A percentile compares a stretch with the other conserved stretches of the same genome.
phyloP scores from a whole-genome alignment of 2,888 invertebrate genomes.

The Pardosa pseudoannulata region DNA sequence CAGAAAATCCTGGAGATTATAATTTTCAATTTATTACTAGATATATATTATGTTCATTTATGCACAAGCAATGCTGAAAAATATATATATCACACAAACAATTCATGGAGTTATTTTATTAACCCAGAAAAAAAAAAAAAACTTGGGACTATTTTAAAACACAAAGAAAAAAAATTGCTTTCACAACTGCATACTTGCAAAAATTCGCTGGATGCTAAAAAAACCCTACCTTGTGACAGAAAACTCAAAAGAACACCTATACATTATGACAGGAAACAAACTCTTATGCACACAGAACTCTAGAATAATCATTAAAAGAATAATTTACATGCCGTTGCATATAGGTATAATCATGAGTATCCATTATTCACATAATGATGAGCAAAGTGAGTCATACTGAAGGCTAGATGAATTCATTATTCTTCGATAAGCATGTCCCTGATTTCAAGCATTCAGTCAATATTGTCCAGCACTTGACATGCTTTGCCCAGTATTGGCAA shows the following conservation, averaged over 20 bases:
- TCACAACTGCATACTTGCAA: conserved; percentile 6
- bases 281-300: conserved; percentile 23
- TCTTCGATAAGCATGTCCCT: conserved; percentile 33
- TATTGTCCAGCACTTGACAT: conserved; percentile 21
- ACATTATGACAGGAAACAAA: conserved; percentile 31
- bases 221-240: conserved; percentile 40
- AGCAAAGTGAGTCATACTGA: conserved; percentile 54
- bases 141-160: not conserved
- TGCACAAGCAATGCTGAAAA: not conserved
- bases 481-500: conserved; percentile 49
- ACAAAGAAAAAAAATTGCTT: conserved; percentile 25
- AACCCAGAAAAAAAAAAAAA: conserved; percentile 2
- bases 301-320: conserved; percentile 50
- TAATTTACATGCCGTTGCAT: conserved; percentile 47
- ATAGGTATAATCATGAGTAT: conserved; percentile 40
- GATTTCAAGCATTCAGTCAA: conserved; percentile 28
- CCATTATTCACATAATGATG: conserved; percentile 26
- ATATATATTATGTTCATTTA: too few species aligned
- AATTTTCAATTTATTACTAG: too few species aligned
- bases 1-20: too few species aligned
- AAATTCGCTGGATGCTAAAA: conserved; percentile 11
- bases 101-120: conserved; percentile 59
- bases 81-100: conserved; percentile 21
- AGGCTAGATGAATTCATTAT: conserved; percentile 42
- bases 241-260: conserved; percentile 54